Percentiles rank a stretch among this genome's conserved stretches.
Evolutionary conservation across 2,888 invertebrate species (phyloP).

Genomic region (Macrophya alboannulata): DNA sequence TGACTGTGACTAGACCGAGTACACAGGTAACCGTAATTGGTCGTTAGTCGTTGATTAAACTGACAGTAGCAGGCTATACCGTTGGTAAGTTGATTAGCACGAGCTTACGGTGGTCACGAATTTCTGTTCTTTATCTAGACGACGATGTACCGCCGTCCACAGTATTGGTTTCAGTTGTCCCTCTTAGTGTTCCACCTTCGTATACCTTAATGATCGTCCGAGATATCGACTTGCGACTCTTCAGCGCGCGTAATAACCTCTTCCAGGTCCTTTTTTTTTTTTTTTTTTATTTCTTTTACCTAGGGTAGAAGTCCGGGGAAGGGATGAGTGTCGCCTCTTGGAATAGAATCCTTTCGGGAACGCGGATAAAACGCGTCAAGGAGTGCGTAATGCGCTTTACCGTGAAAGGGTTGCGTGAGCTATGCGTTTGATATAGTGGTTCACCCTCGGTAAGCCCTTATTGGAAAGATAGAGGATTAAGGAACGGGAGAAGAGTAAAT

Average conservation of each 20-base stretch:
- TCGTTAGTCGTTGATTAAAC: constrained; percentile 72
- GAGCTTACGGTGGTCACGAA: constrained; percentile 9
- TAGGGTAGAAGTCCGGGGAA: neutral
- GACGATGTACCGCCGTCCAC: constrained; percentile 2
- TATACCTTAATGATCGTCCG: constrained; percentile 30
- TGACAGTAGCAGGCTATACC: constrained; percentile 66
- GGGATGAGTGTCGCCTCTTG: constrained; percentile 17
- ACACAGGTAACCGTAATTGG: constrained; percentile 70
- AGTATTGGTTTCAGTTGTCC: constrained; percentile 1
- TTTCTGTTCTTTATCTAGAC: constrained; percentile 26
- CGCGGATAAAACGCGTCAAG: constrained; percentile 45
- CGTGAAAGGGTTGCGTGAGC: constrained; percentile 39
- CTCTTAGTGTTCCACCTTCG: neutral
- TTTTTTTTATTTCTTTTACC: neutral
- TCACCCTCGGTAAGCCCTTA: constrained; percentile 8
- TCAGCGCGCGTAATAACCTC: constrained; percentile 24
- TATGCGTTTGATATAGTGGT: constrained; percentile 34
- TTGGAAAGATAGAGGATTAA: neutral
- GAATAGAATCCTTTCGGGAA: constrained; percentile 23
- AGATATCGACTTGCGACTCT: constrained; percentile 39
- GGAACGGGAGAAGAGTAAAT: constrained; percentile 15
- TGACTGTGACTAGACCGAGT: constrained; percentile 4
- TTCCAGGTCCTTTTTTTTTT: neutral
- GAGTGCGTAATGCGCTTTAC: constrained; percentile 49
- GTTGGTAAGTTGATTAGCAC: constrained; percentile 70